A percentile compares a stretch with the other conserved stretches of the same genome.
These are phyloP conservation scores for Falcaria lacertinaria DNA, from an alignment of 2,888 invertebrate species.

Conservation along the genomic window DNA sequence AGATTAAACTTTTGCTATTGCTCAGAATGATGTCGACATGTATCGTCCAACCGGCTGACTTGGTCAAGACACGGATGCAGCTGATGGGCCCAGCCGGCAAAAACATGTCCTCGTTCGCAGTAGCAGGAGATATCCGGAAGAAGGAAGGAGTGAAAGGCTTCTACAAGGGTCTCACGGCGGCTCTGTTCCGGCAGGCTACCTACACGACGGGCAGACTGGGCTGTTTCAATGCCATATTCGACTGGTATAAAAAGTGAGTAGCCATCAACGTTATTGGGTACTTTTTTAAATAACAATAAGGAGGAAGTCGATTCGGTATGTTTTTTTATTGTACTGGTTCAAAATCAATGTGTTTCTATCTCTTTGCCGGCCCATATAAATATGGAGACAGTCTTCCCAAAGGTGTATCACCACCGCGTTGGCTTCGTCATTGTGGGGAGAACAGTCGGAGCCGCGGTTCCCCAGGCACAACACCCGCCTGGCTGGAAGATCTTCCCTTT, in stretches of 20 bases:
- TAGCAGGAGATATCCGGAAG: slow-evolving; percentile 85
- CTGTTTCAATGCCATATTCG: slow-evolving; percentile 92
- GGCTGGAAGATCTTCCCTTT: too few relatives aligned
- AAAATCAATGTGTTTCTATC: too few relatives aligned
- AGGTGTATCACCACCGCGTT: too few relatives aligned
- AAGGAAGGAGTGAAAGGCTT: slow-evolving; percentile 92
- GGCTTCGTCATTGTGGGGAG: too few relatives aligned
- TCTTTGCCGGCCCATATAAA: too few relatives aligned
- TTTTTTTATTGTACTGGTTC: too few relatives aligned
- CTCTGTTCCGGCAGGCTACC: slow-evolving; percentile 95
- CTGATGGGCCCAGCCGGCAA: slow-evolving; percentile 75
- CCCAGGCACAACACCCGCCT: too few relatives aligned
- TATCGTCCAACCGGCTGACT: slow-evolving; percentile 49
- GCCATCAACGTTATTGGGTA: too few relatives aligned
- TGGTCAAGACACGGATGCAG: slow-evolving; percentile 56
- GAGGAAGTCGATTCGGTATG: too few relatives aligned
- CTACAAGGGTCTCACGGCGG: slow-evolving; percentile 94
- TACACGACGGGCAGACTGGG: slow-evolving; percentile 97
- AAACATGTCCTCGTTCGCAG: slow-evolving; percentile 83
- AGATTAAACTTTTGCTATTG: not conserved
- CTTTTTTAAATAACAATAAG: too few relatives aligned
- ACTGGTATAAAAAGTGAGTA: slow-evolving; percentile 78
- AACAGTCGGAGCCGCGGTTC: too few relatives aligned
- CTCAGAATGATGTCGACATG: slow-evolving; percentile 43
- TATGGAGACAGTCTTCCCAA: too few relatives aligned